Base-by-base conservation (phyloP, 2,888 invertebrate genomes). In the Harpalus rubripes region DNA sequence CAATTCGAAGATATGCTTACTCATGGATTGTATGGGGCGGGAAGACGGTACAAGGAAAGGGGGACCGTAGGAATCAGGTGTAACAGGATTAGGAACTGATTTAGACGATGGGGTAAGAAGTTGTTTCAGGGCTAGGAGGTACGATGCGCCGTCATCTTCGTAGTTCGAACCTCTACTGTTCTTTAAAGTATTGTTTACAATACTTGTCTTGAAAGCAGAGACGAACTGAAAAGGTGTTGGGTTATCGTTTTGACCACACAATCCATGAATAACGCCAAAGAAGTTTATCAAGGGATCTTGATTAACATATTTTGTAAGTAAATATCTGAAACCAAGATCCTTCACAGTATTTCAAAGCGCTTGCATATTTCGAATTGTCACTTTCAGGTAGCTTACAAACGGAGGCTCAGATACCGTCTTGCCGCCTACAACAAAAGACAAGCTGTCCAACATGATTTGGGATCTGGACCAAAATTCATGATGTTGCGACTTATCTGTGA, bases 91-190 rank as follows among this genome's bases (percentile, higher is more conserved):
- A 22, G 22, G 22, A 22, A 22, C 52, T 52, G 52, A 4, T n/a
- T 12, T 8, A 52, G 52, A n/a, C 1, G 52, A 52, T 52, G 52
- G n/a, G n/a, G 52, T n/a, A 52, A 52, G 52, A 12, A 52, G 52
- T 12, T 12, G n/a, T 12, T 52, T n/a, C n/a, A 52, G 52, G 52
- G 52, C 52, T 52, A n/a, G 10, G 52, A 52, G 52, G n/a, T 52
- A 52, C 52, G 52, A 52, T 52, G 8, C 58, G 26, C 74, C 41
- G 22, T 76, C 74, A 76, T 76, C 74, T n/a, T 76, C 74, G 15
- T 44, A 76, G 18, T 76, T 76, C 52, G 74, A 18, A 16, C n/a
- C 41, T 16, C 32, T 76, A 0, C 44, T 76, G n/a, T 44, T 41
- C 16, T 76, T 76, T 32, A 76, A 41, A 7, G 74, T 44, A 3